These are phyloP conservation scores for Drosophila paracracens DNA, from an alignment of 2,888 invertebrate genomes.

Conservation along the genomic window DNA sequence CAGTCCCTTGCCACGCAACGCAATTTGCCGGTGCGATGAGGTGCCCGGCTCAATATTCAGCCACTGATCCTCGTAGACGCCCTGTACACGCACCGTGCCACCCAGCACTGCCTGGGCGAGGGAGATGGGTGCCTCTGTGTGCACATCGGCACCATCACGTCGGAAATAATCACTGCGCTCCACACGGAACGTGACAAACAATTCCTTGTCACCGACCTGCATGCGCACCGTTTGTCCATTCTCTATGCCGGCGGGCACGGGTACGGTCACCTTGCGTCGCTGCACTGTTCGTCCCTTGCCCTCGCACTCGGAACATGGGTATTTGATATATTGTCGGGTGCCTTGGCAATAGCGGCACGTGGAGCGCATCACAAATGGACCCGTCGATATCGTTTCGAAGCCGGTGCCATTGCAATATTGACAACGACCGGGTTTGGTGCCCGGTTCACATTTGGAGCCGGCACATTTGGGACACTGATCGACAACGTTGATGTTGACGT, in stretches of 20 bases:
- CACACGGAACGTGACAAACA: slow-evolving; percentile 96
- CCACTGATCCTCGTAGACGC: slow-evolving; percentile 97
- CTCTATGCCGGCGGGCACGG: slow-evolving; percentile 98
- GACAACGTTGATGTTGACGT: slow-evolving; percentile 94
- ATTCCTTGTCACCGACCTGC: slow-evolving; percentile 95
- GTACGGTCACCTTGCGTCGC: slow-evolving; percentile 94
- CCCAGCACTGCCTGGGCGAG: slow-evolving; percentile 97
- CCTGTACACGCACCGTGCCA: slow-evolving; percentile 95
- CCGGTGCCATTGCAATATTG: slow-evolving; percentile 98
- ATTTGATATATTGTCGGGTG: slow-evolving; percentile 93
- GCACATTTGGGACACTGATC: slow-evolving; percentile 96
- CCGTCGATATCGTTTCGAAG: slow-evolving; percentile 95
- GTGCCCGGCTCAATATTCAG: slow-evolving; percentile 96
- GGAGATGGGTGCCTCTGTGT: slow-evolving; percentile 96
- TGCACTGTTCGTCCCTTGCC: slow-evolving; percentile 97
- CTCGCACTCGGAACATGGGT: slow-evolving; percentile 95
- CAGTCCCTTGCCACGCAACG: slow-evolving; percentile 95
- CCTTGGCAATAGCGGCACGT: slow-evolving; percentile 97
- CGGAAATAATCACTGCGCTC: slow-evolving; percentile 95
- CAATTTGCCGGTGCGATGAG: slow-evolving; percentile 95
- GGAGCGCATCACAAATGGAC: slow-evolving; percentile 98
- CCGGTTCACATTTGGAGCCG: slow-evolving; percentile 94
- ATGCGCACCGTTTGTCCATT: slow-evolving; percentile 98
- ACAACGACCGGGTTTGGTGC: slow-evolving; percentile 95
- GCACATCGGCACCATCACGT: slow-evolving; percentile 97